Percentiles rank a stretch among this genome's conserved stretches.
Evolutionary conservation across 2,888 invertebrate genomes (phyloP).

Genomic region (Anodontia alba): DNA sequence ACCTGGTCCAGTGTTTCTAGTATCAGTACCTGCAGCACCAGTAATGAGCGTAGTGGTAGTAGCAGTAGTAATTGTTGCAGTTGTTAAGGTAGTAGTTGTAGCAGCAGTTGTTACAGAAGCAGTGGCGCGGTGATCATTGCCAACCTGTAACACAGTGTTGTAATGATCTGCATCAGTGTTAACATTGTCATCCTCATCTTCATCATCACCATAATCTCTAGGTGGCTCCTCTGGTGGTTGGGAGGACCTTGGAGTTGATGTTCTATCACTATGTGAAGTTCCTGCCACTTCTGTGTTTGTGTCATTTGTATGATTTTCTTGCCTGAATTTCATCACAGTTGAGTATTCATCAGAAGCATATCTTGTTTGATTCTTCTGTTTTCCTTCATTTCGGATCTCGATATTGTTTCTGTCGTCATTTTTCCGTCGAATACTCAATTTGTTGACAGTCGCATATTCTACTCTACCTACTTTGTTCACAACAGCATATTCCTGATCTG

Average conservation of each 20-base stretch:
- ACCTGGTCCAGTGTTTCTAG: no score
- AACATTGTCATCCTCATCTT: not conserved
- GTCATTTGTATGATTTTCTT: conserved; percentile 24
- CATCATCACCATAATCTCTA: conserved; percentile 49
- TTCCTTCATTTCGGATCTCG: not conserved
- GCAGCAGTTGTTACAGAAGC: not conserved
- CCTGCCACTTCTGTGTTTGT: not conserved
- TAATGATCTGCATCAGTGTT: conserved; percentile 47
- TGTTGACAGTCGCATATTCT: conserved; percentile 60
- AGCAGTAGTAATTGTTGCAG: not conserved
- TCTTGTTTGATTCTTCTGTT: conserved; percentile 20
- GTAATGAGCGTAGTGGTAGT: not conserved
- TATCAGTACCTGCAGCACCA: not conserved
- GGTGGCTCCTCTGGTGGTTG: conserved; percentile 57
- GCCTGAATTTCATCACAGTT: conserved; percentile 60
- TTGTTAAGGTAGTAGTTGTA: not conserved
- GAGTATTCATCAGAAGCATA: conserved; percentile 60
- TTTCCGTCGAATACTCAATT: conserved; percentile 21
- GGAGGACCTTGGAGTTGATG: conserved; percentile 13
- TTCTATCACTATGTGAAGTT: not conserved
- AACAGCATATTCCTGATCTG: conserved; percentile 48
- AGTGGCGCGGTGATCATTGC: not conserved
- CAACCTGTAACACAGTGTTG: conserved; percentile 33
- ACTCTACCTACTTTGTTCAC: conserved; percentile 48
- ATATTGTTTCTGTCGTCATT: not conserved